phyloP scores from a whole-genome alignment of 2,797 vertebrate species.

The Malurus splendens region DNA sequence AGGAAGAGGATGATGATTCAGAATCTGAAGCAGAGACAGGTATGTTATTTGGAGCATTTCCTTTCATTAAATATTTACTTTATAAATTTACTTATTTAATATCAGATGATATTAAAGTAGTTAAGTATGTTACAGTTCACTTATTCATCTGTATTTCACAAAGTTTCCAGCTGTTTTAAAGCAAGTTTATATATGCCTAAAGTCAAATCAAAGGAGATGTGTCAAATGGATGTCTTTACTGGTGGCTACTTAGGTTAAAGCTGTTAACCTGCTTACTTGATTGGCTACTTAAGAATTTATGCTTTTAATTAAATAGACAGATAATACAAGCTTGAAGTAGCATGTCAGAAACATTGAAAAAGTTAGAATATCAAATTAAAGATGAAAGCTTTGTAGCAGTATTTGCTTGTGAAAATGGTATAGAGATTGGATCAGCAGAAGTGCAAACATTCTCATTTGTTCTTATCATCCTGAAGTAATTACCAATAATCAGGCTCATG shows the following conservation, averaged over 20 bases:
- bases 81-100: background rate
- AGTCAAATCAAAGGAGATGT: background rate
- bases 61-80: background rate
- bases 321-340: background rate
- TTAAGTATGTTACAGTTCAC: background rate
- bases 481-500: background rate
- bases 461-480: background rate
- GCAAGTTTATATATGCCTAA: background rate
- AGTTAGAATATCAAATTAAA: background rate
- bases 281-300: background rate
- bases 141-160: background rate
- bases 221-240: background rate
- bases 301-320: background rate
- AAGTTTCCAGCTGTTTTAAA: background rate
- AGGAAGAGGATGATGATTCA: conserved; percentile 96
- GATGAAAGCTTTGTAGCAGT: background rate
- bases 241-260: background rate
- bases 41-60: conserved; percentile 29
- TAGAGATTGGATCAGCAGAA: background rate
- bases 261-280: background rate
- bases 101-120: background rate
- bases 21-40: conserved; percentile 97
- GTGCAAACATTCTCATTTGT: background rate
- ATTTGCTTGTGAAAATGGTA: background rate
- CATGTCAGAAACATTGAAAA: background rate